Base-by-base conservation (phyloP, 2,888 invertebrate genomes). In the Incurvaria masculella region DNA sequence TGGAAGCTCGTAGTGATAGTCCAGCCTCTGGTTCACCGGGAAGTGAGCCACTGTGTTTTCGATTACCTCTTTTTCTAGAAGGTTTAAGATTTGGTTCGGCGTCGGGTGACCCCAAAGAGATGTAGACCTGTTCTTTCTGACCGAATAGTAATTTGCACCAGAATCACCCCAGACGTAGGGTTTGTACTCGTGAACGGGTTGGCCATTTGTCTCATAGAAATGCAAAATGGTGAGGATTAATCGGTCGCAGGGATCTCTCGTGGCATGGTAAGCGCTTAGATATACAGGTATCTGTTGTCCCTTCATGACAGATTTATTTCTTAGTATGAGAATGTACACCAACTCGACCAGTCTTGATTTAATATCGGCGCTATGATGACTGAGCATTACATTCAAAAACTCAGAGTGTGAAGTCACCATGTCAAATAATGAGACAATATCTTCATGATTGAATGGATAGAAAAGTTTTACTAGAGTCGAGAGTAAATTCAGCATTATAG, bases 91-190 rank as follows among this genome's bases (percentile, higher is more conserved):
- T 66, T 90, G 87, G 42, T 83, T 81, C 18, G 86, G 81, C 23
- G 86, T 84, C 0, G 90, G 88, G 63, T 89, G 88, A 48, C 86
- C 82, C 81, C 85, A 84, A 6, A 89, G 61, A 18, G 82, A 83
- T 2, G 79, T 63, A 0, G 70, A 62, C 49, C 79, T 69, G 45
- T 68, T 75, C 51, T 81, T 80, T 45, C 82, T 76, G 0, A 91
- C 80, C 2, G 89, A 86, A 61, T 91, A 92, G 63, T 90, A 85
- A 45, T 84, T 84, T 1, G 89, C 85, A 0, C 92, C 94, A 2
- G 88, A 84, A 61, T 85, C 85, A 1, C 94, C 93, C 88, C 91
- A 95, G 1, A 94, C 72, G 59, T 89, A 90, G 0, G 94, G 94
- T 53, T 88, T 85, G 63, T 82, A 88, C 57, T 85, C 79, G 45